phyloP scores from a whole-genome alignment of 2,113 vertebrate genomes.

The Sisor rabdophorus region DNA sequence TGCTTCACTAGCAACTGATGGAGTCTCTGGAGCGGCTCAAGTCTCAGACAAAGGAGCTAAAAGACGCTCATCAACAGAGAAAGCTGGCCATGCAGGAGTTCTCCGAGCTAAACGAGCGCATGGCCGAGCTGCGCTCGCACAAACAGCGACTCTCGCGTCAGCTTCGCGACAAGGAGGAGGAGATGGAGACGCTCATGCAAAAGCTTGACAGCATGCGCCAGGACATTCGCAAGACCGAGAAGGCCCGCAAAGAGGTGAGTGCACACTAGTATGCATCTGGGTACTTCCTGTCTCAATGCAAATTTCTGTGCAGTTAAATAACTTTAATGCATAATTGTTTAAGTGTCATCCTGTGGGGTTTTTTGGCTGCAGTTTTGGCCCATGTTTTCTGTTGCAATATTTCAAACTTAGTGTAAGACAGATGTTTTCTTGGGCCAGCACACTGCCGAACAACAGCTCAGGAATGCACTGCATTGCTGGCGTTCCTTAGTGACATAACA shows the following conservation, averaged over 20 bases:
- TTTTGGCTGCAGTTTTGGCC: neutral
- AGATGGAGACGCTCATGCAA: slow-evolving; percentile 81
- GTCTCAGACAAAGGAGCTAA: slow-evolving; percentile 85
- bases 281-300: neutral
- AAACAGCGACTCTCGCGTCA: slow-evolving; percentile 89
- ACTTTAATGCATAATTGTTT: too few relatives aligned
- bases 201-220: slow-evolving; percentile 83
- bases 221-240: slow-evolving; percentile 85
- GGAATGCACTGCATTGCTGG: slow-evolving; percentile 39
- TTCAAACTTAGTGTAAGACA: slow-evolving; percentile 30
- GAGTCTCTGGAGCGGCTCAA: slow-evolving; percentile 87
- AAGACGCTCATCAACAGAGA: slow-evolving; percentile 88
- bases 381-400: slow-evolving; percentile 11
- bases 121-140: slow-evolving; percentile 84
- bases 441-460: slow-evolving; percentile 27
- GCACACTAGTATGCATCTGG: neutral
- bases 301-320: neutral
- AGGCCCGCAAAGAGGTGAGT: slow-evolving; percentile 85
- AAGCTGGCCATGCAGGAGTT: slow-evolving; percentile 90
- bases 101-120: slow-evolving; percentile 84
- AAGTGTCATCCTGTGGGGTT: neutral
- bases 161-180: slow-evolving; percentile 92
- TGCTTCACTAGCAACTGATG: slow-evolving; percentile 77
- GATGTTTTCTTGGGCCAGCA: slow-evolving; percentile 2
- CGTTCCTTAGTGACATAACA: slow-evolving; percentile 42